Percentiles rank a stretch among this genome's conserved stretches.
These are phyloP conservation scores for Procambarus clarkii DNA, from an alignment of 1,140 invertebrate genomes.

Conservation along the genomic window DNA sequence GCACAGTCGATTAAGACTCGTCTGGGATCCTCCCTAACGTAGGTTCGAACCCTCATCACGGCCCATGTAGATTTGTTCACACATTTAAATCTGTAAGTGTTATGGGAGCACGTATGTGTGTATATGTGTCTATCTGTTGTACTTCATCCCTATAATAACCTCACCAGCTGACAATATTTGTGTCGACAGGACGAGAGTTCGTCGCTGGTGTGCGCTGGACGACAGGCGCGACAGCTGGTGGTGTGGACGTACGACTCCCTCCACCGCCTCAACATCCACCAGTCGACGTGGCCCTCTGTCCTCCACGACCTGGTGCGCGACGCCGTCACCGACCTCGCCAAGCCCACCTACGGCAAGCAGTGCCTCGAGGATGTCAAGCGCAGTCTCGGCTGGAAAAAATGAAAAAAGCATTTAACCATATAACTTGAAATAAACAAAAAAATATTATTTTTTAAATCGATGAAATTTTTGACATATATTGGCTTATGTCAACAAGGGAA, in stretches of 20 bases:
- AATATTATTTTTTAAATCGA: too few relatives aligned
- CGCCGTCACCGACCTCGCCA: conserved; percentile 52
- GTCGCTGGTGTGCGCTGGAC: conserved; percentile 19
- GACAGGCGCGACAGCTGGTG: conserved; percentile 46
- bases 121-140: too few relatives aligned
- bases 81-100: too few relatives aligned
- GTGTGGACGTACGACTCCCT: conserved; percentile 58
- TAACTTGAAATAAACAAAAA: neutral
- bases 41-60: too few relatives aligned
- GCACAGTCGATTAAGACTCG: too few relatives aligned
- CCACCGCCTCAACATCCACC: conserved; percentile 50
- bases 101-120: too few relatives aligned
- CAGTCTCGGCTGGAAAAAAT: conserved; percentile 58
- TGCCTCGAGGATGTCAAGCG: conserved; percentile 59
- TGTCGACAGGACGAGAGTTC: conserved; percentile 47
- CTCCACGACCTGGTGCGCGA: conserved; percentile 61
- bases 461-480: too few relatives aligned
- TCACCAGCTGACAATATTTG: neutral
- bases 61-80: too few relatives aligned
- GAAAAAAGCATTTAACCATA: neutral
- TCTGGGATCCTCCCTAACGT: too few relatives aligned
- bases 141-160: too few relatives aligned
- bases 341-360: conserved; percentile 60
- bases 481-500: too few relatives aligned
- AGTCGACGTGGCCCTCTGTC: conserved; percentile 54